Percentiles rank a stretch among this genome's conserved stretches.
phyloP scores from a whole-genome alignment of 2,888 invertebrate genomes.

The Drosophila austrosaltans region DNA sequence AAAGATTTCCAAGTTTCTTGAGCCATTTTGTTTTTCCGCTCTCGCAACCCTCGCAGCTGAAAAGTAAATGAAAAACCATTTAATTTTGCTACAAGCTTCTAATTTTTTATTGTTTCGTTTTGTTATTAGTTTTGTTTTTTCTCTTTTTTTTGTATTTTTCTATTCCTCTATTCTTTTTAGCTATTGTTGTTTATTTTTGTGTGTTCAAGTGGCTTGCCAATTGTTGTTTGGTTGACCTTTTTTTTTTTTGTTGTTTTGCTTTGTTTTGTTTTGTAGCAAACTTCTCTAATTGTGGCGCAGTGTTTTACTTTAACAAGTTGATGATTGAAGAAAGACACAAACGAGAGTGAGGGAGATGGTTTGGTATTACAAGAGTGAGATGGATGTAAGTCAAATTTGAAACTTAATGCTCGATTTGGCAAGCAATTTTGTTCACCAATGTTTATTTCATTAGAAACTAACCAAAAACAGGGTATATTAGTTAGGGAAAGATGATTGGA shows the following conservation, averaged over 20 bases:
- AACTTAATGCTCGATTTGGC: constrained; percentile 13
- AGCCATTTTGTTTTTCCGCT: constrained; percentile 12
- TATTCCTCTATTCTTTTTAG: constrained; percentile 23
- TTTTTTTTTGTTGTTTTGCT: constrained; percentile 48
- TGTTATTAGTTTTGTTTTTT: constrained; percentile 62
- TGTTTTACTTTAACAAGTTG: constrained; percentile 12
- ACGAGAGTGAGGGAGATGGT: neutral
- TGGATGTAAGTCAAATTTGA: constrained; percentile 17
- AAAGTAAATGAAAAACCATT: constrained; percentile 55
- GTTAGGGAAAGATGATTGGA: neutral
- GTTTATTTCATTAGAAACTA: neutral
- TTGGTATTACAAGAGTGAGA: neutral
- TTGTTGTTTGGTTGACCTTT: constrained; percentile 68
- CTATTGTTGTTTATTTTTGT: constrained; percentile 43
- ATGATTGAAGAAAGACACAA: constrained; percentile 2
- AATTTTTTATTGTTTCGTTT: constrained; percentile 70
- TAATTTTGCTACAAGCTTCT: constrained; percentile 73
- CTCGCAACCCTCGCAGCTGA: constrained; percentile 7
- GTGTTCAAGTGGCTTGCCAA: constrained; percentile 65
- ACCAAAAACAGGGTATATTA: neutral
- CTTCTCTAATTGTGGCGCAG: constrained; percentile 71
- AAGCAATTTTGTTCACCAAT: constrained; percentile 5
- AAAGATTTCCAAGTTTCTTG: constrained; percentile 8
- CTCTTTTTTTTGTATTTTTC: constrained; percentile 22
- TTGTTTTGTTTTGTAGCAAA: constrained; percentile 53